phyloP scores from a whole-genome alignment of 2,888 invertebrate genomes.

The Elegia similella region DNA sequence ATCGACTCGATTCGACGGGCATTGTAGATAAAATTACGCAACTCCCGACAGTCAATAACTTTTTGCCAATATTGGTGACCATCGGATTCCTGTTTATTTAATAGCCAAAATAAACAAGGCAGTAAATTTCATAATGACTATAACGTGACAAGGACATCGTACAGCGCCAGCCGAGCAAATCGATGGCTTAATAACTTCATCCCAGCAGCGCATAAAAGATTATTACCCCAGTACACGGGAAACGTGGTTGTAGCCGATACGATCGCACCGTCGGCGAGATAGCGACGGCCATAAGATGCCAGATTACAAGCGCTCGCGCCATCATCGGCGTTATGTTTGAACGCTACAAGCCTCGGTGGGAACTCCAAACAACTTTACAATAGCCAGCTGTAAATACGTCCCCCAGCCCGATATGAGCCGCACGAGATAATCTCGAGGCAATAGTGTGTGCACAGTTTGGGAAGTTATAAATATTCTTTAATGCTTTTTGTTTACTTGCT shows the following conservation, averaged over 20 bases:
- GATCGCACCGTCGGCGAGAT: constrained; percentile 43
- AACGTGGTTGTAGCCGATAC: constrained; percentile 50
- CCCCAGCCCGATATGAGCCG: constrained; percentile 41
- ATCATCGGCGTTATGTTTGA: constrained; percentile 40
- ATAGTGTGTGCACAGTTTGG: constrained; percentile 44
- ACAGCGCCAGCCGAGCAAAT: constrained; percentile 28
- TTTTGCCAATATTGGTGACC: constrained; percentile 15
- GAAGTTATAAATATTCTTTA: constrained; percentile 44
- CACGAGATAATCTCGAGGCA: constrained; percentile 50
- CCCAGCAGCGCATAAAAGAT: constrained; percentile 48
- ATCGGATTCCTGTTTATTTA: constrained; percentile 17
- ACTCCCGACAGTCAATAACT: constrained; percentile 9
- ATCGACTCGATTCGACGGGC: background rate
- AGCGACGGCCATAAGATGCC: constrained; percentile 41
- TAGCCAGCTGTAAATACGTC: constrained; percentile 55
- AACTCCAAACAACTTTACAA: constrained; percentile 57
- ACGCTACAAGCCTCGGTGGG: constrained; percentile 44
- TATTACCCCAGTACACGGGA: constrained; percentile 44
- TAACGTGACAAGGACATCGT: constrained; percentile 11
- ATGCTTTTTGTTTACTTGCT: constrained; percentile 27
- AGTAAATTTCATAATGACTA: constrained; percentile 11
- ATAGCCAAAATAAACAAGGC: constrained; percentile 12
- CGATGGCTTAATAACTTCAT: constrained; percentile 55
- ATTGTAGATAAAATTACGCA: constrained; percentile 24
- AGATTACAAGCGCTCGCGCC: constrained; percentile 44